Base-by-base conservation (phyloP, 2,797 vertebrate species). In the Takifugu rubripes region DNA sequence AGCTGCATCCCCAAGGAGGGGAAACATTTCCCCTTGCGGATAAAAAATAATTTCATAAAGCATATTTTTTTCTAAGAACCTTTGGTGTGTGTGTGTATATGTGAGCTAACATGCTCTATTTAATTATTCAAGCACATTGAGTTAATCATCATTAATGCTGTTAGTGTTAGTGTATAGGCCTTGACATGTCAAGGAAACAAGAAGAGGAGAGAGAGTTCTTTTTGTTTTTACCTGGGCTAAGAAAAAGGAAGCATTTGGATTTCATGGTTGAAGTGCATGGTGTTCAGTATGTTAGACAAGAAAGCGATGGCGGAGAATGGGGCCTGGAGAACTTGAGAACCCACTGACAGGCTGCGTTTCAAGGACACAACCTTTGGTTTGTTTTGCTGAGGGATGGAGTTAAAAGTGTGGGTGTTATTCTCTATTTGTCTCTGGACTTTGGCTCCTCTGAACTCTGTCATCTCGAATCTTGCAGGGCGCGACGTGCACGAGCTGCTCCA, bases 351-450 rank as follows among this genome's bases (percentile, higher is more conserved):
- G 59, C 68, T 58, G 44, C 16, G 31, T 79, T 81, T 85, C 83
- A 88, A 86, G 84, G 84, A 88, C 80, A 73, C 59, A 79, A 79
- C 69, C 64, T 79, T 83, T 72, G 68, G 73, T 72, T 79, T 81
- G 71, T 80, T 85, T 85, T 77, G 72, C 76, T 62, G 60, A 70
- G 64, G 58, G 82, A 54, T 70, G 59, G 76, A 76, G 78, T 82
- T 80, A 42, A 80, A 84, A 79, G 61, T 54, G 72, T 70, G 62
- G 70, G 66, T n/a, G 57, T 81, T 61, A 80, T 82, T 82, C 64
- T 80, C 61, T 71, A 64, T 81, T 82, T 86, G 70, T 83, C 61
- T 79, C 61, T 75, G 80, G 76, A 81, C 65, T 70, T 70, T 11
- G 21, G 57, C 67, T 71, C 72, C 63, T 40, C 25, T 66, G 79